Percentiles rank a stretch among this genome's conserved stretches.
Evolutionary conservation across 2,888 invertebrate genomes (phyloP).

Genomic region (Coelinius sp.): DNA sequence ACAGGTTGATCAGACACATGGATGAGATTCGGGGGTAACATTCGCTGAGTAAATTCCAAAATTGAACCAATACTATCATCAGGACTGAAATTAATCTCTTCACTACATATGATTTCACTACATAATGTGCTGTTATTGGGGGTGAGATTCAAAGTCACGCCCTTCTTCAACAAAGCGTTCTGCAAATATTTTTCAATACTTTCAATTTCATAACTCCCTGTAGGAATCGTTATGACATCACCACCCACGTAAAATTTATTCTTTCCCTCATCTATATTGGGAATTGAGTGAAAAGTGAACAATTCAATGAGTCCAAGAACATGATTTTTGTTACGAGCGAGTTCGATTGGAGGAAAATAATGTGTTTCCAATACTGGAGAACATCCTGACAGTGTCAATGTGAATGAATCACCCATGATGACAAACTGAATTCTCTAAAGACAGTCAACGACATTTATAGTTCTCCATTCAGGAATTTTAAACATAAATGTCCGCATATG

Average conservation of each 20-base stretch:
- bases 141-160: too few species aligned
- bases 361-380: too few species aligned
- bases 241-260: constrained; percentile 36
- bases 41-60: constrained; percentile 50
- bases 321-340: too few species aligned
- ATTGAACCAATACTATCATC: constrained; percentile 47
- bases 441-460: too few species aligned
- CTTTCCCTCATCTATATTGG: too few species aligned
- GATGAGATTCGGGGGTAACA: too few species aligned
- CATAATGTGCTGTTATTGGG: too few species aligned
- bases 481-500: constrained; percentile 58
- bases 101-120: constrained; percentile 26
- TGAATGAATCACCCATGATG: background rate
- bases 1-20: too few species aligned
- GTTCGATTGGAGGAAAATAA: too few species aligned
- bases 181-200: constrained; percentile 54
- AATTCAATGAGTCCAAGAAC: too few species aligned
- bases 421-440: too few species aligned
- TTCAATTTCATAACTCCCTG: constrained; percentile 60
- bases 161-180: background rate
- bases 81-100: constrained; percentile 40
- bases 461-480: constrained; percentile 50
- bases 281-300: too few species aligned
- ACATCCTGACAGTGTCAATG: background rate
- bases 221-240: constrained; percentile 51